Conservation (phyloP, 2,888 invertebrate genomes). For the Philopedon plagiatum region DNA sequence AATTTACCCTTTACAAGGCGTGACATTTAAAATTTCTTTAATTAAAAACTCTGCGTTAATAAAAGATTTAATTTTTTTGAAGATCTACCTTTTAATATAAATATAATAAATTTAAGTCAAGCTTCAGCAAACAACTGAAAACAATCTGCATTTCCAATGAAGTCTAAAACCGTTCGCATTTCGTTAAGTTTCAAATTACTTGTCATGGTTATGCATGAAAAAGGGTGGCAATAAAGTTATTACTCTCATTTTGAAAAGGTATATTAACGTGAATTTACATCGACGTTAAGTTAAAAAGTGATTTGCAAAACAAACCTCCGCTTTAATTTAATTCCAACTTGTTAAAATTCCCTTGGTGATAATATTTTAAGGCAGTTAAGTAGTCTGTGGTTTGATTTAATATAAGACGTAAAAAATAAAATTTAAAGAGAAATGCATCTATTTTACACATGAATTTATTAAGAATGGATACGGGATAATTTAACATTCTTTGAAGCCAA, state of each 20-base stretch:
- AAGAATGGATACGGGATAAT: no score
- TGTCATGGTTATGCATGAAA: constrained; percentile 25
- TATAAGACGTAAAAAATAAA: no score
- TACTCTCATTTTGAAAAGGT: constrained; percentile 17
- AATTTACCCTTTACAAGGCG: no score
- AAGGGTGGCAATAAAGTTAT: constrained; percentile 21
- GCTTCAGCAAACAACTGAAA: constrained; percentile 16
- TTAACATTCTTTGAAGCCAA: no score
- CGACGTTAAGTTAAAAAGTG: constrained; percentile 16
- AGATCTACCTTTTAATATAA: neutral
- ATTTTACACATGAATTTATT: no score
- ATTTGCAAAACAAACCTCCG: constrained; percentile 15
- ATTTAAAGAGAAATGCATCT: no score
- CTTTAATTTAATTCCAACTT: constrained; percentile 4
- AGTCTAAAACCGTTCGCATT: constrained; percentile 6
- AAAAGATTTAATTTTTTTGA: no score
- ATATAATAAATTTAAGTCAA: neutral
- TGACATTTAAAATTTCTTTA: no score
- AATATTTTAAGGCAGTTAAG: constrained; percentile 13
- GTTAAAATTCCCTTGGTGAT: neutral
- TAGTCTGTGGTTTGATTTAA: neutral
- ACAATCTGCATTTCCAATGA: constrained; percentile 26
- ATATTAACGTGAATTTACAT: constrained; percentile 11
- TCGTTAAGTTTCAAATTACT: constrained; percentile 18
- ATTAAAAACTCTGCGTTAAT: no score